Conservation (phyloP, 2,113 vertebrate genomes). For the Callionymus lyra region DNA sequence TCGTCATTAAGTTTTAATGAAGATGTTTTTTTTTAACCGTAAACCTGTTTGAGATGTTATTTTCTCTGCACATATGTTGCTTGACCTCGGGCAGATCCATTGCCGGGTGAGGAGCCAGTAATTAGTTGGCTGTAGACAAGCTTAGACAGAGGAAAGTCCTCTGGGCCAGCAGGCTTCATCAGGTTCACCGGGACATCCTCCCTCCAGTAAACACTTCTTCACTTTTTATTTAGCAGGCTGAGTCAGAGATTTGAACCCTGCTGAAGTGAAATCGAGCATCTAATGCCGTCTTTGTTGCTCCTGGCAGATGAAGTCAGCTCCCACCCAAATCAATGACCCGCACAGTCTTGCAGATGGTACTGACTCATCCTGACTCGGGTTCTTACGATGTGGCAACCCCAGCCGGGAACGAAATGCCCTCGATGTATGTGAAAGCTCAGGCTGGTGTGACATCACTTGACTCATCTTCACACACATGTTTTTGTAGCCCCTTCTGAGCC, state of each 20-base stretch:
- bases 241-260: constrained; percentile 19
- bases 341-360: constrained; percentile 16
- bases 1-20: too few relatives aligned
- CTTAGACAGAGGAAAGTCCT: constrained; percentile 18
- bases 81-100: constrained; percentile 15
- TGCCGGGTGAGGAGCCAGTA: constrained; percentile 10
- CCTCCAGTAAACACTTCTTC: constrained; percentile 31
- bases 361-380: constrained; percentile 28
- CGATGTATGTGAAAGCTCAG: constrained; percentile 24
- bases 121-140: constrained; percentile 25
- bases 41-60: too few relatives aligned
- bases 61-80: too few relatives aligned
- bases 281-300: constrained; percentile 15
- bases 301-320: constrained; percentile 18
- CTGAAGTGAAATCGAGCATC: constrained; percentile 37
- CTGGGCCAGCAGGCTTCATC: constrained; percentile 1
- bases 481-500: constrained; percentile 15
- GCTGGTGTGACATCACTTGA: constrained; percentile 37
- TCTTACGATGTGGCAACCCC: constrained; percentile 41
- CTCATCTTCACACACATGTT: constrained; percentile 17
- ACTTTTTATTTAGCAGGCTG: constrained; percentile 34
- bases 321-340: constrained; percentile 19
- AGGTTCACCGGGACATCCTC: constrained; percentile 27
- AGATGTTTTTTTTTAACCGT: too few relatives aligned
- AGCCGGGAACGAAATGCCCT: constrained; percentile 32